Conservation (phyloP, 1,140 invertebrate species). For the Ptiloglossa arizonensis region DNA sequence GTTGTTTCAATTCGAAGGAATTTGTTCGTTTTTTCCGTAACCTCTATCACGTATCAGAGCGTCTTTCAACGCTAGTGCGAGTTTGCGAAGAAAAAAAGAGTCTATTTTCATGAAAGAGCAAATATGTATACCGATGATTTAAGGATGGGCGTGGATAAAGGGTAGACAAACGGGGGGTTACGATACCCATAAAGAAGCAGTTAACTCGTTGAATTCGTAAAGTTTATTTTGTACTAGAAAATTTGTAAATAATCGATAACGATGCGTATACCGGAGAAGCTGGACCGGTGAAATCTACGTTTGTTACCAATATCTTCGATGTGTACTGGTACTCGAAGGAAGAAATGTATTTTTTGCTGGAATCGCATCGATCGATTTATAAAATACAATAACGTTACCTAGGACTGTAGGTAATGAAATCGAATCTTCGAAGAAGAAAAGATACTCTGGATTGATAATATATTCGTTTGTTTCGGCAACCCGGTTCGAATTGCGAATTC, state of each 20-base stretch:
- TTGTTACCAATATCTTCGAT: conserved; percentile 16
- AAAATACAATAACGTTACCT: neutral
- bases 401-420: too few relatives aligned
- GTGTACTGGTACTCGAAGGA: conserved; percentile 5
- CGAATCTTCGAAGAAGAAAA: neutral
- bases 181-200: neutral
- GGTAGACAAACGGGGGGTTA: conserved; percentile 2
- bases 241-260: conserved; percentile 48
- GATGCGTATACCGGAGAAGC: neutral
- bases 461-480: neutral
- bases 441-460: neutral
- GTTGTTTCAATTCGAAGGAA: neutral
- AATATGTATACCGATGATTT: conserved; percentile 31
- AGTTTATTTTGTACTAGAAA: conserved; percentile 53
- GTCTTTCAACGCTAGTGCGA: neutral
- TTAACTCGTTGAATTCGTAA: conserved; percentile 39
- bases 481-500: neutral
- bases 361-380: neutral
- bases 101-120: conserved; percentile 44
- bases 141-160: conserved; percentile 21
- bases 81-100: neutral
- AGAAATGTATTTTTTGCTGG: neutral
- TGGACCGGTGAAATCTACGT: conserved; percentile 9
- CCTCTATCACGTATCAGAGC: neutral
- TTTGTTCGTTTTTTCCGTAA: conserved; percentile 9